Percentiles rank a stretch among this genome's conserved stretches.
These are phyloP conservation scores for Herminia tarsipennalis DNA, from an alignment of 2,888 invertebrate species.

Conservation along the genomic window DNA sequence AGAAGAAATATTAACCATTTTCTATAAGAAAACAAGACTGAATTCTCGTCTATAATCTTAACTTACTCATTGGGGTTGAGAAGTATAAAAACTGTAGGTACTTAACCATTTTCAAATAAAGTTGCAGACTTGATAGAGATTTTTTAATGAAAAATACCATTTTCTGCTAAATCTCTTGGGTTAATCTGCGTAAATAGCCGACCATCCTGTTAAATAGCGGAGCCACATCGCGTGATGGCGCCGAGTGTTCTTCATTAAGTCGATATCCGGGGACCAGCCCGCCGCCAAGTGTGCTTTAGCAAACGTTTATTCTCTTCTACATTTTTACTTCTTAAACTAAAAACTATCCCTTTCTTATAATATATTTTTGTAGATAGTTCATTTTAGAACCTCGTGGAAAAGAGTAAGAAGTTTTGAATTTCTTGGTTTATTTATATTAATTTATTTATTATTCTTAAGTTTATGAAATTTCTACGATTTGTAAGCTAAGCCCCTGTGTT, in stretches of 20 bases:
- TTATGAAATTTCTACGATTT: no score
- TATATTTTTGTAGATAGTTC: no score
- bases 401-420: no score
- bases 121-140: conserved; percentile 45
- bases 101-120: conserved; percentile 46
- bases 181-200: conserved; percentile 61
- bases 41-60: no score
- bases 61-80: background rate
- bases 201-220: conserved; percentile 60
- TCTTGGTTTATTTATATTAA: no score
- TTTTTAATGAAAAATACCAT: conserved; percentile 63
- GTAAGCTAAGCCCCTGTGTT: no score
- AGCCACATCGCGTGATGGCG: conserved; percentile 57
- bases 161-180: conserved; percentile 56
- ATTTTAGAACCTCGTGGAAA: no score
- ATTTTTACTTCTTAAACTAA: conserved; percentile 20
- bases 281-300: conserved; percentile 39
- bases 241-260: conserved; percentile 68
- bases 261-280: conserved; percentile 57
- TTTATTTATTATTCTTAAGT: no score
- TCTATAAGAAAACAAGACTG: no score
- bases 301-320: conserved; percentile 26
- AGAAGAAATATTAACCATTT: no score
- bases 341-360: background rate
- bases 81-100: no score